Percentiles rank a stretch among this genome's conserved stretches.
These are phyloP conservation scores for Papilio polytes DNA, from an alignment of 1,140 invertebrate species.

Conservation along the genomic window DNA sequence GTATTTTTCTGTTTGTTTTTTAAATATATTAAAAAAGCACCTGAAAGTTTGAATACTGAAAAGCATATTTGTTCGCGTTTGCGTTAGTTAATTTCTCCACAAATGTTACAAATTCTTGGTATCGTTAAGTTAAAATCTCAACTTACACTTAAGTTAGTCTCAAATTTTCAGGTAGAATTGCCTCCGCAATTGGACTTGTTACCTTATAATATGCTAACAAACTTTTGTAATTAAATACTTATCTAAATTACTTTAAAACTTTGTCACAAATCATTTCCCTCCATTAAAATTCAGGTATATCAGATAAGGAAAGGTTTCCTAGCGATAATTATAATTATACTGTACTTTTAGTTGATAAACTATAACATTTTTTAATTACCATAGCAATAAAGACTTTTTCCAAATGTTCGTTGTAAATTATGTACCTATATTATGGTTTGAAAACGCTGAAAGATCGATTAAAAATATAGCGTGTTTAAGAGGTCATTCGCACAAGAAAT, in stretches of 20 bases:
- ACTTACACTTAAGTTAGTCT: conserved; percentile 13
- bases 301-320: neutral
- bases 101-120: neutral
- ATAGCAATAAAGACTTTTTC: no score
- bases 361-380: no score
- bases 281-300: conserved; percentile 2
- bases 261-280: neutral
- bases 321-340: no score
- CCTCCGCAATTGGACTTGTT: neutral
- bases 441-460: no score
- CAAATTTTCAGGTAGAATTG: conserved; percentile 4
- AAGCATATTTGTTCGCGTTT: neutral
- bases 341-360: no score
- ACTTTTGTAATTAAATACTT: conserved; percentile 15
- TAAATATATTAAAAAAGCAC: no score
- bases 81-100: neutral
- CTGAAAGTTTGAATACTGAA: no score
- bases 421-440: no score
- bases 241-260: conserved; percentile 23
- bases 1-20: no score
- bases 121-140: conserved; percentile 7
- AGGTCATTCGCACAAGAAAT: no score
- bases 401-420: no score
- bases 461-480: no score
- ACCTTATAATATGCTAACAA: conserved; percentile 10